These are phyloP conservation scores for Cephus spinipes DNA, from an alignment of 2,888 invertebrate genomes.

Conservation along the genomic window DNA sequence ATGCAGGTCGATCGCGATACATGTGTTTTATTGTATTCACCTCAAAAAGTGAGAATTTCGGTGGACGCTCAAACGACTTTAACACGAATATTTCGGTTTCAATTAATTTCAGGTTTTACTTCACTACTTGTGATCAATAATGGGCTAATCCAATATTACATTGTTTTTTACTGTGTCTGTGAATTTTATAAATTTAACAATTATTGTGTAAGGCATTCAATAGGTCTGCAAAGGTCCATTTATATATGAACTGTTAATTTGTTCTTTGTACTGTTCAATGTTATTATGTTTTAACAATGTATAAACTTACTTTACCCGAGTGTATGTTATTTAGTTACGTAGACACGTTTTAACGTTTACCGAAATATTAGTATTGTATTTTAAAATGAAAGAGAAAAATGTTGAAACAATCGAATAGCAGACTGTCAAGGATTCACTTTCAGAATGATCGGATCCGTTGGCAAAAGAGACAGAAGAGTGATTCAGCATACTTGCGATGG, in stretches of 20 bases:
- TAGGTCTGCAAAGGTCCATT: not conserved
- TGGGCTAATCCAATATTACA: not conserved
- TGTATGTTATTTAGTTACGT: not conserved
- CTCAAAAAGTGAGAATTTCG: constrained; percentile 7
- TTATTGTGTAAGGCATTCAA: not conserved
- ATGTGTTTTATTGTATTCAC: not conserved
- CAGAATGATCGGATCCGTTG: constrained; percentile 62
- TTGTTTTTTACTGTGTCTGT: not conserved
- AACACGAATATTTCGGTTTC: not conserved
- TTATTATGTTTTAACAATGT: not conserved
- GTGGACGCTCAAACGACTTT: constrained; percentile 6
- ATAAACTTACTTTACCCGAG: not conserved
- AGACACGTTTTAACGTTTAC: constrained; percentile 10
- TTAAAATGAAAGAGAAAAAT: not conserved
- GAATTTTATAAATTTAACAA: not conserved
- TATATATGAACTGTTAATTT: not conserved
- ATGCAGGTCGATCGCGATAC: constrained; percentile 24
- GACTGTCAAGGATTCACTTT: constrained; percentile 56
- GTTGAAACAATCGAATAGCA: constrained; percentile 6
- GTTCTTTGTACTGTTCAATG: not conserved
- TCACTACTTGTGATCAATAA: not conserved
- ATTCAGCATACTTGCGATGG: constrained; percentile 58
- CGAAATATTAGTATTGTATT: not conserved
- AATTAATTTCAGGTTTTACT: constrained; percentile 1
- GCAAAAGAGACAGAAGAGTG: constrained; percentile 61